These are phyloP conservation scores for Lepisosteus oculatus DNA, from an alignment of 2,113 vertebrate genomes.

Conservation along the genomic window DNA sequence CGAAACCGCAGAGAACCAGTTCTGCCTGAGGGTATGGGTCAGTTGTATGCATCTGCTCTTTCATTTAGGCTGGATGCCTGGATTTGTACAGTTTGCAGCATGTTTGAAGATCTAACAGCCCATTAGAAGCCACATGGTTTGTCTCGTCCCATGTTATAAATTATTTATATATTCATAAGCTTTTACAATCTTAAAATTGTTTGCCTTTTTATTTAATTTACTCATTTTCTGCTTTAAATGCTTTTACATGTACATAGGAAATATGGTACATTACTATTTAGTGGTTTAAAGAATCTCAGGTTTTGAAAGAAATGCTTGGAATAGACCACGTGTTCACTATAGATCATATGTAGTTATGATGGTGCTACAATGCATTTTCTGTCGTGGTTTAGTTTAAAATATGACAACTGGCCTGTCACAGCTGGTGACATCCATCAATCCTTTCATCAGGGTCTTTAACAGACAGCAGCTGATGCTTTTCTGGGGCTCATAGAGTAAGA, in stretches of 20 bases:
- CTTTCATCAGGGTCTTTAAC: neutral
- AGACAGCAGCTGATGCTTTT: neutral
- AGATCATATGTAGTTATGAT: neutral
- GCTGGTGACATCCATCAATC: conserved; percentile 22
- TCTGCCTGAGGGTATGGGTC: conserved; percentile 1
- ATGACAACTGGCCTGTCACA: conserved; percentile 7
- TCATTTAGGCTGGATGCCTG: neutral
- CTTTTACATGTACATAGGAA: too few relatives aligned
- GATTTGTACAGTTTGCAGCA: neutral
- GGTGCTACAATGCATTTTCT: neutral
- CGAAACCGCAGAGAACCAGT: neutral
- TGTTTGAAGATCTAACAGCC: neutral
- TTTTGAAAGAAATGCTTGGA: too few relatives aligned
- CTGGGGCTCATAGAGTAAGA: too few relatives aligned
- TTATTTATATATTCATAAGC: neutral
- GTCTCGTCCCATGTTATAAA: neutral
- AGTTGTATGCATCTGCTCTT: neutral
- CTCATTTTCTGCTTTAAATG: too few relatives aligned
- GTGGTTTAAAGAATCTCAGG: too few relatives aligned
- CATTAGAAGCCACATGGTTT: neutral
- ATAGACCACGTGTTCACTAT: too few relatives aligned
- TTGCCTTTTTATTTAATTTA: too few relatives aligned
- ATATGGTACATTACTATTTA: too few relatives aligned
- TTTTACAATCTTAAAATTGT: too few relatives aligned
- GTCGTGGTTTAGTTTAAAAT: neutral